These are phyloP conservation scores for Sisor rabdophorus DNA, from an alignment of 2,113 vertebrate genomes.

Conservation along the genomic window DNA sequence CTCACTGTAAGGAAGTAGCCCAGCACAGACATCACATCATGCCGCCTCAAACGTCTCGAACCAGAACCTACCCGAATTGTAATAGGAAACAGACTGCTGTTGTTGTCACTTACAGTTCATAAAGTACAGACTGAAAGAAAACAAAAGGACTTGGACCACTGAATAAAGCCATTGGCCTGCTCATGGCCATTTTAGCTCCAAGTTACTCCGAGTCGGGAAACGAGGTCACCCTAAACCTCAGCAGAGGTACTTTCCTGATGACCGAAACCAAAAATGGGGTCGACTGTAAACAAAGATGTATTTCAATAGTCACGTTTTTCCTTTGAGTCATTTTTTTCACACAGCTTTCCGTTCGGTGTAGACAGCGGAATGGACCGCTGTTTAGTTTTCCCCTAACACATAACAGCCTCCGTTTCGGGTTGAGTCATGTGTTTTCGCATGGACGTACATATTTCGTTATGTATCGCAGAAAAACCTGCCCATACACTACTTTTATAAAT, in stretches of 20 bases:
- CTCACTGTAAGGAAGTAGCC: background rate
- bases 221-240: slow-evolving; percentile 14
- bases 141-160: background rate
- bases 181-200: background rate
- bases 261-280: background rate
- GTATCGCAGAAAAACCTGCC: background rate
- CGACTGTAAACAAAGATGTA: slow-evolving; percentile 5
- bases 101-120: slow-evolving; percentile 20
- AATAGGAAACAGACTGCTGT: slow-evolving; percentile 12
- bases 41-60: background rate
- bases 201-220: background rate
- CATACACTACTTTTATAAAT: no score
- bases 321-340: background rate
- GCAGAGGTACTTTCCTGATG: background rate
- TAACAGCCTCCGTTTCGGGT: background rate
- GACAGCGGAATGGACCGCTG: background rate
- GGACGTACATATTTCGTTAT: background rate
- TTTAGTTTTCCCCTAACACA: background rate
- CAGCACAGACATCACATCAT: slow-evolving; percentile 20
- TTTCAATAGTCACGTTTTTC: background rate
- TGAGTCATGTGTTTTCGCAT: background rate
- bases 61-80: background rate
- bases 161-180: background rate
- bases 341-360: background rate
- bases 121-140: background rate